Percentiles rank a stretch among this genome's conserved stretches.
phyloP scores from a whole-genome alignment of 2,113 vertebrate species.

The Muntiacus muntjak region DNA sequence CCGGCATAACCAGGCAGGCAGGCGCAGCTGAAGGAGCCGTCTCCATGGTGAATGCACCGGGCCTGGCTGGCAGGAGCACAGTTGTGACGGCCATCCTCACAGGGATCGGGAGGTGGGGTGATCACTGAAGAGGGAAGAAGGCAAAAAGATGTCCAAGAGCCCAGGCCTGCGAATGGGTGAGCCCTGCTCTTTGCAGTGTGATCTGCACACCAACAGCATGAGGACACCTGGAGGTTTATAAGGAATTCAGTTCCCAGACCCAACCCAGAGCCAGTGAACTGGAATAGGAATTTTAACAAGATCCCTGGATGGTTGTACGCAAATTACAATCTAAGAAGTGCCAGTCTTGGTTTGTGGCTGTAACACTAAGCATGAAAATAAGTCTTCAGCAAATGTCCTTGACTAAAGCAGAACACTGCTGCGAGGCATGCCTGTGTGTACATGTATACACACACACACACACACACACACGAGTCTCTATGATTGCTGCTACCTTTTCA shows the following conservation, averaged over 20 bases:
- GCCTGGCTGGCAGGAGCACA: conserved; percentile 66
- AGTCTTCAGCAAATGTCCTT: neutral
- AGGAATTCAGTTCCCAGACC: neutral
- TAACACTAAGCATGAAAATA: neutral
- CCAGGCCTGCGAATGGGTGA: neutral
- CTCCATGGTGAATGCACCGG: conserved; percentile 63
- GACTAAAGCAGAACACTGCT: neutral
- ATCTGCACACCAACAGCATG: neutral
- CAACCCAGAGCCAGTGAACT: neutral
- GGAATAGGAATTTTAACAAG: neutral
- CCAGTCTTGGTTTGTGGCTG: neutral
- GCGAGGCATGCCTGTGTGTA: neutral
- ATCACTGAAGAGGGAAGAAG: neutral
- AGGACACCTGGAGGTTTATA: neutral
- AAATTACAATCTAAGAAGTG: neutral
- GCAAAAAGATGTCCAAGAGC: neutral
- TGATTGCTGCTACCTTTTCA: neutral
- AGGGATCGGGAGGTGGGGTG: conserved; percentile 57
- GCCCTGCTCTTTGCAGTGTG: neutral
- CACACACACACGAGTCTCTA: neutral
- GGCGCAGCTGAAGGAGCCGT: conserved; percentile 63
- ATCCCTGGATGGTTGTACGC: neutral
- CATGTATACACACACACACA: neutral
- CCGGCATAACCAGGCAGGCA: conserved; percentile 78
- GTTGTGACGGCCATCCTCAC: conserved; percentile 73